Evolutionary conservation across 2,113 vertebrate genomes (phyloP), one percentile per base, ranked within the genome.

Genomic region (Protomyctophum bolini): DNA sequence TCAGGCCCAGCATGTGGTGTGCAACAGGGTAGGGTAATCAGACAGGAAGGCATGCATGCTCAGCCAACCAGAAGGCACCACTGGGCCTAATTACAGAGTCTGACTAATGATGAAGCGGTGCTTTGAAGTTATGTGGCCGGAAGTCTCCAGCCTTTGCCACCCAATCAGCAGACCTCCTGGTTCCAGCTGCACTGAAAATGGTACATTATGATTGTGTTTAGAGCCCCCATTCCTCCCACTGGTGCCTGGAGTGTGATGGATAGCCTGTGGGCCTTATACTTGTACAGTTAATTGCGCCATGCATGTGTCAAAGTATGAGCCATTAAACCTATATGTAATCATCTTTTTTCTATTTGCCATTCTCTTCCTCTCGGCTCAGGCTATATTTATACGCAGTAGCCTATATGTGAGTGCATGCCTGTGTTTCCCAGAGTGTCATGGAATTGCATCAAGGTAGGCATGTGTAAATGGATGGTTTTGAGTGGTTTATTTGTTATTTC

Each of bases 71-170:
- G 70, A 14, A 67, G 73, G 81, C 71, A 77, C 82, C 64, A 49
- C 10, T 10, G 62, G 80, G 75, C 75, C 79, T 88, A 87, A 91
- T 91, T 91, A 90, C 72, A 8, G 60, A 64, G 52, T 12, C 72
- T 70, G 67, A 71, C 73, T 77, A 84, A 83, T 72, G 48, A 80
- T 71, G 82, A 85, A 75, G 69, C 78, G 66, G 72, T 2, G 7
- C 68, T 73, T 47, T 61, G 56, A 41, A 52, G 45, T 6, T 63
- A 41, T 61, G 52, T 66, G 77, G 79, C 79, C 51, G 14, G 6
- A 80, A 83, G 74, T 72, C 58, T 66, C 47, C 68, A 66, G 63
- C 70, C 33, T 57, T 74, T 48, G 33, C 50, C 3, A 5, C 62
- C 69, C 66, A 68, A 70, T 83, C 74, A 77, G 66, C 52, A 41